Evolutionary conservation across 2,888 invertebrate genomes (phyloP).

Genomic region (Acanthosepion lycidas): DNA sequence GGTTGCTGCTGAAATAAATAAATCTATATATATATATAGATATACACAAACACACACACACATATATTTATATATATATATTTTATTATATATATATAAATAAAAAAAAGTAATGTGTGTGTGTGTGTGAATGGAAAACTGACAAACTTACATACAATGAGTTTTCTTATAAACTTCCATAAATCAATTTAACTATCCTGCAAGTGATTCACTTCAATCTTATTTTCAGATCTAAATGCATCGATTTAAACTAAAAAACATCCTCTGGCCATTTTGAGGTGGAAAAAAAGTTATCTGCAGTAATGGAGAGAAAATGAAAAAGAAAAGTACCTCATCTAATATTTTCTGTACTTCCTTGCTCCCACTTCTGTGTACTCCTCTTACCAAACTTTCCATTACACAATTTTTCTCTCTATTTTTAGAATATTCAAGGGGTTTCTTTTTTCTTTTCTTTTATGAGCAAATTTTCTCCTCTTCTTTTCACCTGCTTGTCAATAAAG

Average conservation of each 20-base stretch:
- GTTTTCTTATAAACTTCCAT: not conserved
- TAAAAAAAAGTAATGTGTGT: not conserved
- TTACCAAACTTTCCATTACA: not conserved
- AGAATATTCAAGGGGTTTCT: not conserved
- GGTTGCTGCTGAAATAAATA: no score
- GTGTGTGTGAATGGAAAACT: not conserved
- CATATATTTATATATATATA: no score
- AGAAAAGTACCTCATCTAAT: not conserved
- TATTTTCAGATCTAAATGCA: not conserved
- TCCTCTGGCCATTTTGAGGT: not conserved
- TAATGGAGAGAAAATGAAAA: not conserved
- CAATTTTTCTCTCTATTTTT: not conserved
- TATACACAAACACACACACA: no score
- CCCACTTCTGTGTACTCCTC: not conserved
- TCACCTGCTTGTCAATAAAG: not conserved
- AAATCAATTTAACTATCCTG: conserved; percentile 17
- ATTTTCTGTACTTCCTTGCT: not conserved
- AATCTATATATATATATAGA: no score
- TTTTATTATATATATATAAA: no score
- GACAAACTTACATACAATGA: not conserved
- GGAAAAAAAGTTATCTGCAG: not conserved
- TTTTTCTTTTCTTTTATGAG: not conserved
- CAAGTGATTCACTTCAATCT: not conserved
- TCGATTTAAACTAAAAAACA: not conserved
- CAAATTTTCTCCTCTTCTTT: not conserved